Percentiles rank a stretch among this genome's conserved stretches.
Conservation (phyloP, 2,113 vertebrate species). For the Poeciliopsis occidentalis region DNA sequence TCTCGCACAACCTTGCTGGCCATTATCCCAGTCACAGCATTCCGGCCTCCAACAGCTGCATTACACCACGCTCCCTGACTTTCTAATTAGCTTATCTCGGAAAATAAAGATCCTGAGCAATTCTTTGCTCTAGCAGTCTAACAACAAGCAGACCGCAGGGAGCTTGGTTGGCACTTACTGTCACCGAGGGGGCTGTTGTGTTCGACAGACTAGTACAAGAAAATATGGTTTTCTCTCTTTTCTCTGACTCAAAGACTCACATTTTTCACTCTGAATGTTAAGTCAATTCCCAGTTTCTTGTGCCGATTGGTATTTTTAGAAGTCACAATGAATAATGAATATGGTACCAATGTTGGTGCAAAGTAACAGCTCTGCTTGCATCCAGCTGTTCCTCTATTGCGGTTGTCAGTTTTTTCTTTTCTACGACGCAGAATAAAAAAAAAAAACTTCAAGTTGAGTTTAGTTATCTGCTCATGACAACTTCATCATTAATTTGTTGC, state of each 20-base stretch:
- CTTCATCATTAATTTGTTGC: constrained; percentile 1
- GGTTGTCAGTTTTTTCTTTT: constrained; percentile 13
- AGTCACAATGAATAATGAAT: constrained; percentile 21
- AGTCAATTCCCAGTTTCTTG: constrained; percentile 11
- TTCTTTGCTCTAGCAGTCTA: constrained; percentile 80
- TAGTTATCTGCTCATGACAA: background rate
- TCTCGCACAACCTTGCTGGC: constrained; percentile 49
- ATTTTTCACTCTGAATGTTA: constrained; percentile 25
- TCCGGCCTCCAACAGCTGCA: constrained; percentile 70
- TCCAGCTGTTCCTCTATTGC: constrained; percentile 1
- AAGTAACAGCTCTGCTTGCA: constrained; percentile 4
- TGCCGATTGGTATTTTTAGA: constrained; percentile 21
- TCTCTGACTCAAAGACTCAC: constrained; percentile 37
- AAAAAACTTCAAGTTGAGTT: background rate
- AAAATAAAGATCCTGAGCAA: constrained; percentile 75
- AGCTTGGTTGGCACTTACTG: constrained; percentile 60
- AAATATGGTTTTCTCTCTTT: constrained; percentile 44
- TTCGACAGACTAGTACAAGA: constrained; percentile 48
- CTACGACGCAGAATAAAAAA: background rate
- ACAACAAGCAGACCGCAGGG: constrained; percentile 69
- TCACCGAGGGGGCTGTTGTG: constrained; percentile 71
- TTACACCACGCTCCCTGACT: constrained; percentile 74
- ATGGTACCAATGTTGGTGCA: background rate
- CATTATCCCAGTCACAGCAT: constrained; percentile 55
- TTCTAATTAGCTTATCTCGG: constrained; percentile 76